These are phyloP conservation scores for Onychomys leucogaster DNA, from an alignment of 2,797 vertebrate genomes.

Conservation along the genomic window DNA sequence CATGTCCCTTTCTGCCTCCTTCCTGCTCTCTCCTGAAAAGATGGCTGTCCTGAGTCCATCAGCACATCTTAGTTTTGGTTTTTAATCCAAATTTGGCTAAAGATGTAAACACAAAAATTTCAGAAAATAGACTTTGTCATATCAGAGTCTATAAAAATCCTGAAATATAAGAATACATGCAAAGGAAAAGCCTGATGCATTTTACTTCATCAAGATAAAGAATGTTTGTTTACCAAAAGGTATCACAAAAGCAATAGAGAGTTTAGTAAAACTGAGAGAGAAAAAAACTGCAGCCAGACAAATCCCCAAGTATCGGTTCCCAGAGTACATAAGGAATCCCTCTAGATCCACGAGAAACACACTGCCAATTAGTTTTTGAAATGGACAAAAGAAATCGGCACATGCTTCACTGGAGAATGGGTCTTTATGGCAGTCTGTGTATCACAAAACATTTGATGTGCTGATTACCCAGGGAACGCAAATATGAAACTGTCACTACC, in stretches of 20 bases:
- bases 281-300: background rate
- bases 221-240: background rate
- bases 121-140: conserved; percentile 13
- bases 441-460: background rate
- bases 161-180: background rate
- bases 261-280: background rate
- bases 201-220: conserved; percentile 1
- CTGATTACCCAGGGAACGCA: background rate
- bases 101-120: conserved; percentile 16
- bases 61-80: background rate
- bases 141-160: conserved; percentile 42
- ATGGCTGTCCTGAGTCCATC: background rate
- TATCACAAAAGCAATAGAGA: conserved; percentile 15
- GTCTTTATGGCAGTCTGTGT: background rate
- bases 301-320: background rate
- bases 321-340: background rate
- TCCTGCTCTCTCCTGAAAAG: background rate
- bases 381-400: background rate
- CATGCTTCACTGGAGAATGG: background rate
- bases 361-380: background rate
- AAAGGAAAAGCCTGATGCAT: background rate
- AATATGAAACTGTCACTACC: background rate
- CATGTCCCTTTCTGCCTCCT: background rate
- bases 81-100: conserved; percentile 29
- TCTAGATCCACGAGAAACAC: background rate